phyloP scores from a whole-genome alignment of 2,888 invertebrate genomes.

The Odontomyia ornata region DNA sequence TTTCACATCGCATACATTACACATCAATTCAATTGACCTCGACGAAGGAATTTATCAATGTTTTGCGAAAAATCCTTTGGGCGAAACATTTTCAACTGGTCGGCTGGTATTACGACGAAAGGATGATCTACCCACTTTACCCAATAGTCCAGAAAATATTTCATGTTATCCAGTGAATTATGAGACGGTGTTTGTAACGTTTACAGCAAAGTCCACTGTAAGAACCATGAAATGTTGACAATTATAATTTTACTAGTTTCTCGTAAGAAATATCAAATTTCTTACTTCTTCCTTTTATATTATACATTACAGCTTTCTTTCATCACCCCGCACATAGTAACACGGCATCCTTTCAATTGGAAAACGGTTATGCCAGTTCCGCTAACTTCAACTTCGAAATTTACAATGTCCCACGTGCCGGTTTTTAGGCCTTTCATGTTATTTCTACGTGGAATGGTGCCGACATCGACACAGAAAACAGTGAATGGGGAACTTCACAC shows the following conservation, averaged over 20 bases:
- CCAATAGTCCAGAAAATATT: slow-evolving; percentile 59
- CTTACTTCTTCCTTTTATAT: no score
- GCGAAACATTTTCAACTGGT: slow-evolving; percentile 59
- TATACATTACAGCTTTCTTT: slow-evolving; percentile 56
- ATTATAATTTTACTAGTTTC: background rate
- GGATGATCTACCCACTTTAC: slow-evolving; percentile 52
- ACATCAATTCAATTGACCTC: slow-evolving; percentile 61
- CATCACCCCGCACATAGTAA: slow-evolving; percentile 60
- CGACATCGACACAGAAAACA: slow-evolving; percentile 54
- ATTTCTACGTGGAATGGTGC: slow-evolving; percentile 56
- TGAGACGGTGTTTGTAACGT: slow-evolving; percentile 61
- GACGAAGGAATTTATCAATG: slow-evolving; percentile 64
- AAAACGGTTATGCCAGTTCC: slow-evolving; percentile 57
- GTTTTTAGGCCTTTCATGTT: slow-evolving; percentile 54
- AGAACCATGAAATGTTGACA: background rate
- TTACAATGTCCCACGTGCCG: slow-evolving; percentile 59
- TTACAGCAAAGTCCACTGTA: slow-evolving; percentile 54
- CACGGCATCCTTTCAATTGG: slow-evolving; percentile 62
- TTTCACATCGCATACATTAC: slow-evolving; percentile 58
- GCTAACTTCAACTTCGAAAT: slow-evolving; percentile 59
- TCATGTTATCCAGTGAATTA: slow-evolving; percentile 62
- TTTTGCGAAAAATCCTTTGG: slow-evolving; percentile 62
- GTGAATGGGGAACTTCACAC: slow-evolving; percentile 53
- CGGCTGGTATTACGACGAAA: slow-evolving; percentile 57
- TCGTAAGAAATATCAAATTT: no score